Base-by-base conservation (phyloP, 2,113 vertebrate species). In the Macquaria ambigua region DNA sequence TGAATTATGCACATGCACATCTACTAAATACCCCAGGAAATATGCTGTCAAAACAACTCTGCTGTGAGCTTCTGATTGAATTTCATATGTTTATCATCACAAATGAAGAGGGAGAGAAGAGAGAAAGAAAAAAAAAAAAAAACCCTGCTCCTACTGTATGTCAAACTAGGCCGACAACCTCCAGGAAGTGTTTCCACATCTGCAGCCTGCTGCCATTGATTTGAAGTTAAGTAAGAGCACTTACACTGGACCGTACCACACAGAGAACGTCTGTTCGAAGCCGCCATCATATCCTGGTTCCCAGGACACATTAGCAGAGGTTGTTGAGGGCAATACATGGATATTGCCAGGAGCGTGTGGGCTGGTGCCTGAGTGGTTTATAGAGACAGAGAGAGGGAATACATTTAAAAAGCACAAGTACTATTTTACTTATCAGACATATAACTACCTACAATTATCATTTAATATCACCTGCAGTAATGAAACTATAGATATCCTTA, bases 241-340 rank as follows among this genome's bases (percentile, higher is more conserved):
- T 99, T 97, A 99, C 98, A 99, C 98, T 97, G 97, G 98, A 96
- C 98, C 98, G 91, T 99, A 99, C 98, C 98, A 99, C 97, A 99
- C 98, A 95, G 98, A 99, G 96, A 99, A 99, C 91, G 98, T 99
- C 98, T 99, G 98, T 92, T 99, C 98, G 4, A 97, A 99, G 96
- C 98, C 98, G 86, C 98, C 98, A 73, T 99, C 98, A 74, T 99
- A 99, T 95, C 97, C 98, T 34, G 97, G 96, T 92, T 99, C 98
- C 98, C 98, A 99, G 93, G 98, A 99, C 88, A 99, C 97, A 56
- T 99, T 99, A 94, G 97, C 98, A 79, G 97, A 97, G 95, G 97
- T 99, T 94, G 97, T 98, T 82, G 97, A 97, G 86, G 96, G 97
- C 89, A 96, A 93, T 15, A 99, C 97, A 43, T 97, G 97, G 94